phyloP scores from a whole-genome alignment of 2,797 vertebrate species.

The Acanthurus leucopareius region DNA sequence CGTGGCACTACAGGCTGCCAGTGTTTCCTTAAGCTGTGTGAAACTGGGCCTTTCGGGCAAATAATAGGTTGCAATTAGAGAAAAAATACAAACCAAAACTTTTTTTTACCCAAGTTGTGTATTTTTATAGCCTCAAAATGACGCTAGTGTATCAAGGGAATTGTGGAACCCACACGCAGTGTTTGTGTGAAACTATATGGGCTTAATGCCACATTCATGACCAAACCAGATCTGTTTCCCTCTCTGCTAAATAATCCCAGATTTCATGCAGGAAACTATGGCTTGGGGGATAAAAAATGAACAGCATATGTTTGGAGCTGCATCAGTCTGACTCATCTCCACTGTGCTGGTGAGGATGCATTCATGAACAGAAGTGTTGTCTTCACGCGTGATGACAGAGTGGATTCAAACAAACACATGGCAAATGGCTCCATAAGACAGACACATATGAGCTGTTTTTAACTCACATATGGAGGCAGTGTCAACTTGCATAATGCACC shows the following conservation, averaged over 20 bases:
- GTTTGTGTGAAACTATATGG: constrained; percentile 28
- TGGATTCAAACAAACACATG: constrained; percentile 41
- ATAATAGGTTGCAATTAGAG: constrained; percentile 35
- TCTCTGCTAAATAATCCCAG: constrained; percentile 51
- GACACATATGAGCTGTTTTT: constrained; percentile 9
- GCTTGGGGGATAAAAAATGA: constrained; percentile 54
- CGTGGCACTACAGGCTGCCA: not conserved
- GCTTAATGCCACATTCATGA: constrained; percentile 42
- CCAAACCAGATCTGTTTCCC: constrained; percentile 11
- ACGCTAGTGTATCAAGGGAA: constrained; percentile 8
- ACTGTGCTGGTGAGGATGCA: constrained; percentile 30
- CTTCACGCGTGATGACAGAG: constrained; percentile 11
- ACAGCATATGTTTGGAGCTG: constrained; percentile 62
- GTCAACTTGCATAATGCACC: not conserved
- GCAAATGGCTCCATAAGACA: not conserved
- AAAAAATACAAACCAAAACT: constrained; percentile 19
- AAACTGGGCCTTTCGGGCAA: constrained; percentile 31
- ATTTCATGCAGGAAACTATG: constrained; percentile 53
- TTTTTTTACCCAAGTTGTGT: constrained; percentile 34
- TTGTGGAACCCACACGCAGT: constrained; percentile 20
- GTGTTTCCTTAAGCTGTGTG: constrained; percentile 26
- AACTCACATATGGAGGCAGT: not conserved
- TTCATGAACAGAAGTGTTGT: constrained; percentile 48
- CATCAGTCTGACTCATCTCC: constrained; percentile 49
- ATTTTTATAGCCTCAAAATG: constrained; percentile 47